A percentile compares a stretch with the other conserved stretches of the same genome.
phyloP scores from a whole-genome alignment of 2,113 vertebrate species.

The Gobius niger region DNA sequence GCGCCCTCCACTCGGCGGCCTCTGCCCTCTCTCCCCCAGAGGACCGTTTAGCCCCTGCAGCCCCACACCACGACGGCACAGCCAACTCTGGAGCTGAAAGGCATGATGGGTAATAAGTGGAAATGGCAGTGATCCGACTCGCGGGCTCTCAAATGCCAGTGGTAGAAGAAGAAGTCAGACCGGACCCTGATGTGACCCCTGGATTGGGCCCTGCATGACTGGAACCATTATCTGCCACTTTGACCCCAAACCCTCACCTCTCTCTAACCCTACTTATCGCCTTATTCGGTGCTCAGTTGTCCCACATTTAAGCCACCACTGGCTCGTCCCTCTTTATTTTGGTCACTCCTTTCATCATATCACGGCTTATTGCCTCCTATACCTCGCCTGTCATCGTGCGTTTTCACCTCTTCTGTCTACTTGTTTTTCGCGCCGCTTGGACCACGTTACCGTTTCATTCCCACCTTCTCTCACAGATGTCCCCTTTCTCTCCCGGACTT shows the following conservation, averaged over 20 bases:
- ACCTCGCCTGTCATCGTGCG: constrained; percentile 41
- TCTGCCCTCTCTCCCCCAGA: constrained; percentile 52
- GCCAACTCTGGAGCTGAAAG: constrained; percentile 60
- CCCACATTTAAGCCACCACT: constrained; percentile 32
- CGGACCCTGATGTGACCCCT: constrained; percentile 54
- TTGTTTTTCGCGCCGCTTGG: constrained; percentile 38
- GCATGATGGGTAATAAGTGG: constrained; percentile 77
- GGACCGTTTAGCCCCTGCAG: constrained; percentile 62
- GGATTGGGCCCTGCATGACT: constrained; percentile 26
- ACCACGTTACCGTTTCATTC: constrained; percentile 18
- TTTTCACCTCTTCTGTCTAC: constrained; percentile 36
- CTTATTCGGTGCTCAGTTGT: constrained; percentile 28
- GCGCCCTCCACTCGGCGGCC: constrained; percentile 28
- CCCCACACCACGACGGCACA: constrained; percentile 63
- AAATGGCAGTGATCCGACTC: constrained; percentile 71
- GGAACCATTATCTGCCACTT: constrained; percentile 26
- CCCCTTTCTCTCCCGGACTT: constrained; percentile 38
- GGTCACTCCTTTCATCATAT: constrained; percentile 41
- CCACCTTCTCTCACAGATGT: constrained; percentile 13
- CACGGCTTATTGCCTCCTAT: constrained; percentile 48
- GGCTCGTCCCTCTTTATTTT: constrained; percentile 39
- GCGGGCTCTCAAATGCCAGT: constrained; percentile 61
- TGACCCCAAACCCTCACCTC: constrained; percentile 43
- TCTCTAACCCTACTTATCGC: constrained; percentile 34
- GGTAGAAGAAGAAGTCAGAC: constrained; percentile 58